Percentiles rank a stretch among this genome's conserved stretches.
Evolutionary conservation across 2,888 invertebrate species (phyloP).

Genomic region (Machimus rusticus): DNA sequence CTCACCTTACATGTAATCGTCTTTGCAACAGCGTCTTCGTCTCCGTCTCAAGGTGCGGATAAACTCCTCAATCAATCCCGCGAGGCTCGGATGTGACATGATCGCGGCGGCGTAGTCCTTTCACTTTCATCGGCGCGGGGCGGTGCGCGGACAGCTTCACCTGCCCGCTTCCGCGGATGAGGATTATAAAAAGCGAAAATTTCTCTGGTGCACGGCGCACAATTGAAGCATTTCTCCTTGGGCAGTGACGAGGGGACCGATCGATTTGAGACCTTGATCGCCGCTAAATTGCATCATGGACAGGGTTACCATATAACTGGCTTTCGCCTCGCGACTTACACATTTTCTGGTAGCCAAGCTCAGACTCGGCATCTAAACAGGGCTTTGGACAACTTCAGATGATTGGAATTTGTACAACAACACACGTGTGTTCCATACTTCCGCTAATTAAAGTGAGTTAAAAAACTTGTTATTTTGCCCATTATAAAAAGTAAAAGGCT

Average conservation of each 20-base stretch:
- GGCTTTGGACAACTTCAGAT: not conserved
- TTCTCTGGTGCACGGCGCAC: not conserved
- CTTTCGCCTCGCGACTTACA: not conserved
- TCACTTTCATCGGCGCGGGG: conserved; percentile 12
- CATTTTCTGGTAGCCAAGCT: not conserved
- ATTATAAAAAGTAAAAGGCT: not conserved
- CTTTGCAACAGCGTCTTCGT: not conserved
- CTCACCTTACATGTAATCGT: not conserved
- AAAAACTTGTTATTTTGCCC: not conserved
- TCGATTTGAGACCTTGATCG: conserved; percentile 25
- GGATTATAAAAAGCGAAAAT: conserved; percentile 17
- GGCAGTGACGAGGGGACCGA: not conserved
- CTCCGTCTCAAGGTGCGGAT: not conserved
- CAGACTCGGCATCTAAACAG: not conserved
- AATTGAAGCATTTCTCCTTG: conserved; percentile 9
- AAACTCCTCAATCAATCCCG: conserved; percentile 13
- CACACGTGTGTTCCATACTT: not conserved
- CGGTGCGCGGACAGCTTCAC: not conserved
- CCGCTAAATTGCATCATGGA: conserved; percentile 9
- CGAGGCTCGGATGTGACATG: conserved; percentile 1
- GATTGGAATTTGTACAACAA: not conserved
- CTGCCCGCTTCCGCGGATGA: conserved; percentile 5
- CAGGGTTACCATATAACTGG: not conserved
- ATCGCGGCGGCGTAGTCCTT: not conserved
- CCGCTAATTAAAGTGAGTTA: not conserved